Base-by-base conservation (phyloP, 2,888 invertebrate species). In the Tiliacea aurago region DNA sequence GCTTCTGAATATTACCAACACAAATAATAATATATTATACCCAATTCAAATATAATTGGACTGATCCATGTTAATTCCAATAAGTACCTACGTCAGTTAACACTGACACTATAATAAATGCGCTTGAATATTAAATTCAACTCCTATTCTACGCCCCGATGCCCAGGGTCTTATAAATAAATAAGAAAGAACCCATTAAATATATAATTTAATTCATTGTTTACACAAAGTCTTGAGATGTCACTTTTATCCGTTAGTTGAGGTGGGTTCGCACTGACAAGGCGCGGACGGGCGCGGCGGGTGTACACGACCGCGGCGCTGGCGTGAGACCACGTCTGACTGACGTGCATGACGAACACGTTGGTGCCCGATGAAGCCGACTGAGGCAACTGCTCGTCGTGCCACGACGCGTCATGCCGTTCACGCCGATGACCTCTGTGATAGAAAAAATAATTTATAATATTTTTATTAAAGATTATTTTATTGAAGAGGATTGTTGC, bases 391-490 rank as follows among this genome's bases (percentile, higher is more conserved):
- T 93, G 82, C 93, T 93, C 15, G 89, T 88, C 1, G 94, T 95
- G 0, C 93, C 94, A 1, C 94, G 92, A 2, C 95, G 93, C 13
- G 87, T 84, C 18, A 93, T 90, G 7, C 95, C 94, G 76, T 94
- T 94, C 20, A 92, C 88, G 5, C 94, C 95, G 33, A 94, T 87
- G 88, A 95, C 87, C 70, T 95, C 95, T 95, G 90, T 59, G 76
- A 77, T 59, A 49, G 15, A 37, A 58, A 67, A 51, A 47, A n/a
- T n/a, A n/a, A n/a, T n/a, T n/a, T 13, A 58, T 0, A 6, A 28
- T 9, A 20, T 2, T 20, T 20, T 20, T 28, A 28, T 20, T 7
- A 28, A 28, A 43, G 11, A 11, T 6, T 6, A 43, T 18, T 59
- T 4, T 6, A 23, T 53, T 13, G 13, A 23, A 23, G 2, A 23